Evolutionary conservation across 2,888 invertebrate species (phyloP), one percentile per base, ranked within the genome.

Genomic region (Ectemnius lituratus): DNA sequence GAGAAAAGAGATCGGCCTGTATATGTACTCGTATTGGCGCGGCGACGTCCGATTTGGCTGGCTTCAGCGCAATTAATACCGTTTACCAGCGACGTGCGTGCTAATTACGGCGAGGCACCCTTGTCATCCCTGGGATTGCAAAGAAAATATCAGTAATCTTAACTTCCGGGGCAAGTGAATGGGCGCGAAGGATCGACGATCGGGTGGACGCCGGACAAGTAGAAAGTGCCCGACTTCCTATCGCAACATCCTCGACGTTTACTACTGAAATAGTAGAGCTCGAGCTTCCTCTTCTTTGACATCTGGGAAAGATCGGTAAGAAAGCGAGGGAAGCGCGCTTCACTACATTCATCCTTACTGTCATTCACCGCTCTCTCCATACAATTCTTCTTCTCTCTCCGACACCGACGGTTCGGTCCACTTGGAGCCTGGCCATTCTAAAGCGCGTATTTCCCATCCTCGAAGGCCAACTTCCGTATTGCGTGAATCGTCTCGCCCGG

Each of bases 91-190:
- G 82, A 78, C 78, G 76, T 71, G 65, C 75, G 78, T 84, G 86
- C 85, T 86, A 86, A 87, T 87, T 87, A 85, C 84, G 81, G 84
- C 80, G 73, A 52, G 52, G n/a, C 23, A 16, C n/a, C 64, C 65
- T 66, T 62, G 60, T 37, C 37, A 62, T 69, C 78, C 77, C 74
- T 76, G 37, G 8, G 37, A 37, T 37, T 79, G 72, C 76, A 81
- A 82, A 79, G 83, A 77, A 11, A 70, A 77, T 80, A 74, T 73
- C 78, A 11, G 37, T 18, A 4, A 6, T 45, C 16, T n/a, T 23
- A 13, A 14, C 57, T 14, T 47, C 28, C 45, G 56, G 11, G 18
- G 47, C 23, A 59, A 67, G n/a, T 63, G 67, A 72, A 67, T 60
- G 67, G 62, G 49, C 67, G 37, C 37, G 37, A 37, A 37, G 37